phyloP scores from a whole-genome alignment of 64 coral and sea anemone species.

The Acropora yongei region DNA sequence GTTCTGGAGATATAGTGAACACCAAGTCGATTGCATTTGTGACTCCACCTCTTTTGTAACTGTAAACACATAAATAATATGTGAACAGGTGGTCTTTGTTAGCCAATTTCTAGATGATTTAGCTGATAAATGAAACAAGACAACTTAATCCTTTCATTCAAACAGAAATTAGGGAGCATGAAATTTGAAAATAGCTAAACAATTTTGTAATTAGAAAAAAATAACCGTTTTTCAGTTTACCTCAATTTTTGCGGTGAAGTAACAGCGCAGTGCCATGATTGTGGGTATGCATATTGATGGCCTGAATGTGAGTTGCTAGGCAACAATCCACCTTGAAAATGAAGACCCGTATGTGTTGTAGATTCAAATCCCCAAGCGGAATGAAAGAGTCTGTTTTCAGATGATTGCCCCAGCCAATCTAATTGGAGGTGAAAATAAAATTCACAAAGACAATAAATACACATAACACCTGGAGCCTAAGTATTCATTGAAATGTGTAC shows the following conservation, averaged over 20 bases:
- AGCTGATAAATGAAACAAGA: too few relatives aligned
- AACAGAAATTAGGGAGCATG: too few relatives aligned
- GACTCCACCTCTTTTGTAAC: not conserved
- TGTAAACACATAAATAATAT: not conserved
- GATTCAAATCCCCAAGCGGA: slow-evolving; percentile 36
- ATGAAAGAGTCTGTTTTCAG: slow-evolving; percentile 35
- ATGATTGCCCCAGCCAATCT: slow-evolving; percentile 40
- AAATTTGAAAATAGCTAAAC: too few relatives aligned
- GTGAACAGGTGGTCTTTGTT: too few relatives aligned
- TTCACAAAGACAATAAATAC: not conserved
- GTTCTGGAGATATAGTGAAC: not conserved
- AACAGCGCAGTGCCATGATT: slow-evolving; percentile 22
- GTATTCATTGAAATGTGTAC: too few relatives aligned
- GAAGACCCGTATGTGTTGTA: not conserved
- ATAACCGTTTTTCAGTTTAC: not conserved
- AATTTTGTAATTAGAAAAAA: not conserved
- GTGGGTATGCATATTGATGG: slow-evolving; percentile 37
- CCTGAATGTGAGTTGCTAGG: not conserved
- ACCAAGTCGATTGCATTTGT: not conserved
- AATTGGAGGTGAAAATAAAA: not conserved
- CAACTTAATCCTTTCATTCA: too few relatives aligned
- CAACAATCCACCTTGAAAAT: slow-evolving; percentile 25
- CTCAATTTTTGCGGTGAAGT: slow-evolving; percentile 17
- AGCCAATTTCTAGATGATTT: too few relatives aligned
- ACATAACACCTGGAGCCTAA: too few relatives aligned